Evolutionary conservation across 2,797 vertebrate species (phyloP).

Genomic region (Ambastaia sidthimunki): DNA sequence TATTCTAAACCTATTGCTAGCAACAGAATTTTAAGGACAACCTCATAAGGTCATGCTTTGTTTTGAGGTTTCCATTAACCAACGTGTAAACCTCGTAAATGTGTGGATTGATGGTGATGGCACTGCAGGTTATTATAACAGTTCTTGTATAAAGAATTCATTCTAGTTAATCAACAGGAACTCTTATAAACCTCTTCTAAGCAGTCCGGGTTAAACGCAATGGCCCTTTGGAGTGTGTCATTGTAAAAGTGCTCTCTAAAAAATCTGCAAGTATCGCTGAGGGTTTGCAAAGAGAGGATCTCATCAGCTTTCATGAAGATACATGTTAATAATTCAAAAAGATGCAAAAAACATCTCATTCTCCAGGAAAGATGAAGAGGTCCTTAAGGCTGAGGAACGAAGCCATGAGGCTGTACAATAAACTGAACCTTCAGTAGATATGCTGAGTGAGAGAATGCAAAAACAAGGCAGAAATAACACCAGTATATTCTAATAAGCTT

Average conservation of each 20-base stretch:
- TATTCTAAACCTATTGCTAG: no score
- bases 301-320: background rate
- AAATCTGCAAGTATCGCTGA: conserved; percentile 18
- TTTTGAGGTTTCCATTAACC: background rate
- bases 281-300: background rate
- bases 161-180: conserved; percentile 25
- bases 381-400: background rate
- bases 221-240: conserved; percentile 9
- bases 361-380: background rate
- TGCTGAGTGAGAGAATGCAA: background rate
- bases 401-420: background rate
- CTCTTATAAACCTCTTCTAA: conserved; percentile 16
- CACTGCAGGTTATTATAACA: background rate
- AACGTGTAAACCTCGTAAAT: background rate
- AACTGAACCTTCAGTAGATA: background rate
- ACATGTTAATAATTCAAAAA: background rate
- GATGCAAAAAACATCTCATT: background rate
- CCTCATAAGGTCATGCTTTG: background rate
- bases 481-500: background rate
- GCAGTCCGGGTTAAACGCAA: background rate
- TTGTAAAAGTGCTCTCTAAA: conserved; percentile 22
- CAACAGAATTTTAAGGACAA: background rate
- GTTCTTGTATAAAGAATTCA: background rate
- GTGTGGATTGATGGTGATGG: background rate
- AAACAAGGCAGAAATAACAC: background rate